These are phyloP conservation scores for Mormyrus proboscirostris DNA, from an alignment of 2,797 vertebrate genomes.

Conservation along the genomic window DNA sequence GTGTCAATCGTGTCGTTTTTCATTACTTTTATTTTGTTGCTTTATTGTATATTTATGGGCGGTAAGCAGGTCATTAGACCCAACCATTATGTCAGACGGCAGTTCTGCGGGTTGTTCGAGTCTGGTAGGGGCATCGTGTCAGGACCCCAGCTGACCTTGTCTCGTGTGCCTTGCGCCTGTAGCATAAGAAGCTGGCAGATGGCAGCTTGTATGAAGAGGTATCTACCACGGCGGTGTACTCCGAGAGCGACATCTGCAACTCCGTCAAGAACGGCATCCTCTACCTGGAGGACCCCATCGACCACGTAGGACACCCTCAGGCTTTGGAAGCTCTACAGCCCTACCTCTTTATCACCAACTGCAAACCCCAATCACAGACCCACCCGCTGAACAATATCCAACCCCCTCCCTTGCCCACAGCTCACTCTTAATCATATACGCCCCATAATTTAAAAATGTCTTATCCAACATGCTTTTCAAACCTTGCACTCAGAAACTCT, in stretches of 20 bases:
- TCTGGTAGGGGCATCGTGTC: not conserved
- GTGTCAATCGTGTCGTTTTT: not conserved
- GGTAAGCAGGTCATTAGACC: not conserved
- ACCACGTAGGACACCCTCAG: slow-evolving; percentile 67
- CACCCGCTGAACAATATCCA: not conserved
- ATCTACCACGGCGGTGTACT: slow-evolving; percentile 81
- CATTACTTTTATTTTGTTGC: not conserved
- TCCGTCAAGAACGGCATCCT: slow-evolving; percentile 97
- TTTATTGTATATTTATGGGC: not conserved
- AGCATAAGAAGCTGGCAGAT: slow-evolving; percentile 98
- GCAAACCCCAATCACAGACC: not conserved
- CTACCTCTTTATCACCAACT: not conserved
- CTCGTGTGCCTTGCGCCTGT: not conserved
- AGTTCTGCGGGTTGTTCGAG: not conserved
- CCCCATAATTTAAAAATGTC: not conserved
- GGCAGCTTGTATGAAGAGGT: slow-evolving; percentile 95
- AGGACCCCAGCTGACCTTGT: not conserved
- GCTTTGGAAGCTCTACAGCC: not conserved
- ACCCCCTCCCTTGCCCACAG: not conserved
- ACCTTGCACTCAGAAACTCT: not conserved
- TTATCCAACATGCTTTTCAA: not conserved
- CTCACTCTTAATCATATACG: not conserved
- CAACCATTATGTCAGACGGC: not conserved
- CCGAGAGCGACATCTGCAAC: slow-evolving; percentile 98
- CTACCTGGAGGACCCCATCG: slow-evolving; percentile 93